Conservation (phyloP, 2,113 vertebrate species). For the Porphyrio hochstetteri region DNA sequence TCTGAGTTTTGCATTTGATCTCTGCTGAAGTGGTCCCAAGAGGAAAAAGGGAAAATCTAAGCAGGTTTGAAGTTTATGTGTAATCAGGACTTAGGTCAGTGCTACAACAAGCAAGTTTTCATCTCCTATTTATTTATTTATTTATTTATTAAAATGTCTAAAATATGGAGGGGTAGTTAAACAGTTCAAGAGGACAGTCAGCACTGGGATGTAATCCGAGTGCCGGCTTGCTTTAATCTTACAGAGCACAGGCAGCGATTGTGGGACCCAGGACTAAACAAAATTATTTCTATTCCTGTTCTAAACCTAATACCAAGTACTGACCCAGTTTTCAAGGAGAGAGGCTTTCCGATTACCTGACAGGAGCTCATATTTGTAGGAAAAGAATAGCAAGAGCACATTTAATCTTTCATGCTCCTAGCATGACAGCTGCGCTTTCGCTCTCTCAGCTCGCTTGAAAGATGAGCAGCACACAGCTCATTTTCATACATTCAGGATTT, state of each 20-base stretch:
- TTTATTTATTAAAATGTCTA: neutral
- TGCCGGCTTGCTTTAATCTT: neutral
- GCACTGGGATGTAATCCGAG: neutral
- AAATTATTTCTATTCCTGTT: neutral
- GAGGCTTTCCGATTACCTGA: constrained; percentile 66
- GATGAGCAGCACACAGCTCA: constrained; percentile 28
- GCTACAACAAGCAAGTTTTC: neutral
- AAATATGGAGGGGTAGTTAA: neutral
- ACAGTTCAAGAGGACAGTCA: neutral
- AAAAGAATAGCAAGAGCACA: constrained; percentile 39
- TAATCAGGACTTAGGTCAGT: neutral
- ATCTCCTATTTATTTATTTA: neutral
- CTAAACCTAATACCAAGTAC: neutral
- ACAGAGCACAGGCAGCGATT: neutral
- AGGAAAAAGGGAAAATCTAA: neutral
- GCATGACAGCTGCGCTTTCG: constrained; percentile 56
- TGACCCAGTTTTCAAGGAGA: constrained; percentile 70
- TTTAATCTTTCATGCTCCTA: constrained; percentile 62
- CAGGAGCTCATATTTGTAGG: constrained; percentile 45
- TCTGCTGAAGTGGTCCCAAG: neutral
- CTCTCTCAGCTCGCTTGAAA: constrained; percentile 28
- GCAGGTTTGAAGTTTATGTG: neutral
- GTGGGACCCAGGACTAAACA: neutral
- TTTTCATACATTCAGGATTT: constrained; percentile 20
- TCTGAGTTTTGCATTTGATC: neutral